phyloP scores from a whole-genome alignment of 2,797 vertebrate genomes.

The Melanotaenia pygmaea region DNA sequence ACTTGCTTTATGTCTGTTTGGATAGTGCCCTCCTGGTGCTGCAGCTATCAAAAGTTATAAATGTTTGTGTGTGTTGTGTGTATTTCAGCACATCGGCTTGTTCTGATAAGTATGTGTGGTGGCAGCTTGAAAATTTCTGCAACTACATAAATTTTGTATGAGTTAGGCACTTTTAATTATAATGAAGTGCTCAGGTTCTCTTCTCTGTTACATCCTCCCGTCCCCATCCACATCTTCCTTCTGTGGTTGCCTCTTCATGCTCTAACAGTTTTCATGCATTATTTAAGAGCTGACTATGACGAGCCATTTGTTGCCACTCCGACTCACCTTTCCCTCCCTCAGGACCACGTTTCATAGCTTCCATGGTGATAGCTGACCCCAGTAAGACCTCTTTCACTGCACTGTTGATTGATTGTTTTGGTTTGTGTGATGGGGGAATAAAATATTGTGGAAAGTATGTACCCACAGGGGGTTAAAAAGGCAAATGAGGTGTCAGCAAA shows the following conservation, averaged over 20 bases:
- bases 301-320: conserved; percentile 75
- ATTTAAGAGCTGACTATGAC: conserved; percentile 78
- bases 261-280: conserved; percentile 80
- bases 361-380: conserved; percentile 58
- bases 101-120: conserved; percentile 22
- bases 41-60: conserved; percentile 21
- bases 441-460: background rate
- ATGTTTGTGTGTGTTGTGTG: conserved; percentile 2
- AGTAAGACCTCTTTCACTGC: conserved; percentile 30
- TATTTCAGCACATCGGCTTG: background rate
- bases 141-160: conserved; percentile 68
- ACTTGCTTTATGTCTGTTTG: conserved; percentile 33
- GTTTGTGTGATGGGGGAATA: conserved; percentile 19
- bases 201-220: conserved; percentile 19
- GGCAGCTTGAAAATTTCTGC: conserved; percentile 54
- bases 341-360: conserved; percentile 54
- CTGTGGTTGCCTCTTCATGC: conserved; percentile 71
- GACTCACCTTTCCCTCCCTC: conserved; percentile 66
- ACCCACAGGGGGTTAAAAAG: conserved; percentile 22
- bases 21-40: conserved; percentile 26
- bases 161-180: conserved; percentile 80
- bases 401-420: conserved; percentile 46
- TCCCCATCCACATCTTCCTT: conserved; percentile 55
- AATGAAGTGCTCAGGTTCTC: conserved; percentile 73
- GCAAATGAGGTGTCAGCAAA: conserved; percentile 26